phyloP scores from a whole-genome alignment of 2,113 vertebrate genomes.

The Parus major region DNA sequence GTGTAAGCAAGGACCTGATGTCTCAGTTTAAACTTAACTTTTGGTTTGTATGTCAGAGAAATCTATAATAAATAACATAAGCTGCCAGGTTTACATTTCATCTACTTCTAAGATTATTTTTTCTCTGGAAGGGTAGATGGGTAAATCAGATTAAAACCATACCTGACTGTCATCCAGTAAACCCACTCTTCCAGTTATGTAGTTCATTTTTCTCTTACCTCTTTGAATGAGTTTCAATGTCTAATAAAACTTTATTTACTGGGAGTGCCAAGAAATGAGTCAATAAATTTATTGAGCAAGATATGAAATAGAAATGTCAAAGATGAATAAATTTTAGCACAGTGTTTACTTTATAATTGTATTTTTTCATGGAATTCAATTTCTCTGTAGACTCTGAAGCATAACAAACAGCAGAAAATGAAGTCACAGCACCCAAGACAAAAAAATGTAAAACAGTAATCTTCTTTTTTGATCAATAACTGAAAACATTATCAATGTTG shows the following conservation, averaged over 20 bases:
- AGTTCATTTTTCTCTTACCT: constrained; percentile 5
- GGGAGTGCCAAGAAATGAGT: not conserved
- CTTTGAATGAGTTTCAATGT: constrained; percentile 10
- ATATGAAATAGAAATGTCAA: constrained; percentile 49
- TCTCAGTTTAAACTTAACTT: not conserved
- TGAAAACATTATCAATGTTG: not conserved
- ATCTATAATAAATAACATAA: not conserved
- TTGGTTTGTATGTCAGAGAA: not conserved
- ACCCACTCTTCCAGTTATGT: not conserved
- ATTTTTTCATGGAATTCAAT: constrained; percentile 26
- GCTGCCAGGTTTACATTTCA: not conserved
- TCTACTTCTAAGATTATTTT: constrained; percentile 3
- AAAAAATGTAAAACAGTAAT: not conserved
- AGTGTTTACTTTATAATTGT: constrained; percentile 37
- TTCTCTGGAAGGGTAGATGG: not conserved
- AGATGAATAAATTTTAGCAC: constrained; percentile 29
- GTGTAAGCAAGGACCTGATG: not conserved
- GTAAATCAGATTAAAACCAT: not conserved
- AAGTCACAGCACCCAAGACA: not conserved
- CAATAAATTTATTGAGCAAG: constrained; percentile 31
- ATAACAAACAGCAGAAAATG: constrained; percentile 1
- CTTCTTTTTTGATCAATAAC: not conserved
- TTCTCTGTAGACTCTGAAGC: not conserved
- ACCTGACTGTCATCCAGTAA: constrained; percentile 5
- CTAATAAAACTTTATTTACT: constrained; percentile 44